Conservation (phyloP, 2,113 vertebrate genomes). For the Psammodynastes pulverulentus region DNA sequence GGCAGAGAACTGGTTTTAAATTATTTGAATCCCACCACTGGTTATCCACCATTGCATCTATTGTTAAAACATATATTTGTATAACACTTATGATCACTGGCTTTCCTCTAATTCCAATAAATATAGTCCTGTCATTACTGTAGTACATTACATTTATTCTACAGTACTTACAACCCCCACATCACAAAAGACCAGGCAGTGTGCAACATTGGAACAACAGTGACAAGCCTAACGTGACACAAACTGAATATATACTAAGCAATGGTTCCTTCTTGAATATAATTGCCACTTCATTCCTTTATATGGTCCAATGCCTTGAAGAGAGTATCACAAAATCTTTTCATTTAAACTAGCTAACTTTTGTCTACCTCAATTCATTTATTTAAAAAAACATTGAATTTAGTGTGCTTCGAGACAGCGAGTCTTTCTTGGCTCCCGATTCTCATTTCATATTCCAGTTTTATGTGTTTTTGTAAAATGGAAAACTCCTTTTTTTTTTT, state of each 20-base stretch:
- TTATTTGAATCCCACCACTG: too few relatives aligned
- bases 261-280: background rate
- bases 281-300: background rate
- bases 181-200: background rate
- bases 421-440: background rate
- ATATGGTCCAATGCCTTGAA: background rate
- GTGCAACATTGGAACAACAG: background rate
- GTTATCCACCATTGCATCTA: background rate
- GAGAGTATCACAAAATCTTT: background rate
- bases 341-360: background rate
- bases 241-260: background rate
- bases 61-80: background rate
- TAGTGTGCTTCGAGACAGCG: background rate
- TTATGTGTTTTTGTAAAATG: background rate
- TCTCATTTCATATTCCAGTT: background rate
- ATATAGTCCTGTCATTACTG: background rate
- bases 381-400: background rate
- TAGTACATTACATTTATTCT: background rate
- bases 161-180: background rate
- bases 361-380: background rate
- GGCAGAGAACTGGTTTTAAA: too few relatives aligned
- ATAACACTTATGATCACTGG: background rate
- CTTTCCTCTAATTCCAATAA: background rate
- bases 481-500: background rate
- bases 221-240: background rate